These are phyloP conservation scores for Trachelus tabidus DNA, from an alignment of 2,888 invertebrate genomes.

Conservation along the genomic window DNA sequence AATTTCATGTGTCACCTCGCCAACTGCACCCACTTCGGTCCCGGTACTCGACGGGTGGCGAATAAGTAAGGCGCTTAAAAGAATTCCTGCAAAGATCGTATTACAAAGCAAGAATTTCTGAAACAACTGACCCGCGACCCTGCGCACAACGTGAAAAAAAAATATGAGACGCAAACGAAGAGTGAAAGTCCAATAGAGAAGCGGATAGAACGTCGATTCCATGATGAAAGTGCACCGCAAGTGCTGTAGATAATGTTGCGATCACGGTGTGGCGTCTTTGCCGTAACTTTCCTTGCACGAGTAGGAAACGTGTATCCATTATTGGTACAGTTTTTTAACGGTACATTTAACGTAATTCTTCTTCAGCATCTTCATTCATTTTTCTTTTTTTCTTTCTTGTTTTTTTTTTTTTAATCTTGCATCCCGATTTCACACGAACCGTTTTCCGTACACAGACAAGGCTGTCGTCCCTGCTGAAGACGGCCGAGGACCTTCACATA, in stretches of 20 bases:
- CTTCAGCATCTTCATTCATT: not conserved
- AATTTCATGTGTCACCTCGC: not conserved
- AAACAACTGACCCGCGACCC: not conserved
- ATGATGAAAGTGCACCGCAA: not conserved
- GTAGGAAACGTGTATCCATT: not conserved
- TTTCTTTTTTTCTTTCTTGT: not conserved
- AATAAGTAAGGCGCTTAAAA: not conserved
- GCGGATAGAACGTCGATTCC: not conserved
- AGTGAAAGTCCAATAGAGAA: not conserved
- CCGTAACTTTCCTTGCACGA: not conserved
- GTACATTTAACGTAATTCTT: not conserved
- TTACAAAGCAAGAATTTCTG: not conserved
- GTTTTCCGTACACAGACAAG: slow-evolving; percentile 74
- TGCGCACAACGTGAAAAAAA: not conserved
- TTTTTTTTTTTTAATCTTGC: not conserved
- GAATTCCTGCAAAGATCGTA: not conserved
- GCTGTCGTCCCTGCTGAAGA: slow-evolving; percentile 86
- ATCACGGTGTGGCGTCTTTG: not conserved
- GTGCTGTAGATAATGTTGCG: not conserved
- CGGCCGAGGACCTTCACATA: slow-evolving; percentile 91
- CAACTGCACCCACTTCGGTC: not conserved
- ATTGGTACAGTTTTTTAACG: not conserved
- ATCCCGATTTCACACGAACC: not conserved
- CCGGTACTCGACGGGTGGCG: not conserved
- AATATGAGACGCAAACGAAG: not conserved